Conservation (phyloP, 2,797 vertebrate species). For the Sebastes taczanowskii region DNA sequence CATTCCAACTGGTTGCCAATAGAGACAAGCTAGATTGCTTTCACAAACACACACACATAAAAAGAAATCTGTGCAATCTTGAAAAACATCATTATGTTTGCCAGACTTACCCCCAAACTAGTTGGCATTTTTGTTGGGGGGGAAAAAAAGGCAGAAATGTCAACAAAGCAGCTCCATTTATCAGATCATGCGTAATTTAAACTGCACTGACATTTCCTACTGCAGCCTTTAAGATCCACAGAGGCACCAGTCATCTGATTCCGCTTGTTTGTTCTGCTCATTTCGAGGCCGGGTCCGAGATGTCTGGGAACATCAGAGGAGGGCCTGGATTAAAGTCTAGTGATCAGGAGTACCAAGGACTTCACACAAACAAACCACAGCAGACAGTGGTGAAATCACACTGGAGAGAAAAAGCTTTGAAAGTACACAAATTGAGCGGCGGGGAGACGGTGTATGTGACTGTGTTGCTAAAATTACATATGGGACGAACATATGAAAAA, state of each 20-base stretch:
- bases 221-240: conserved; percentile 57
- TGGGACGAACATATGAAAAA: background rate
- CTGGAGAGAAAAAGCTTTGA: conserved; percentile 20
- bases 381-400: conserved; percentile 14
- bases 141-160: conserved; percentile 14
- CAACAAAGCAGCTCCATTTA: conserved; percentile 54
- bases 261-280: conserved; percentile 58
- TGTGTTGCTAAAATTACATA: conserved; percentile 18
- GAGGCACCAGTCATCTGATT: conserved; percentile 56
- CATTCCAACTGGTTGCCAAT: background rate
- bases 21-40: background rate
- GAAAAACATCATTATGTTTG: background rate
- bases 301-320: conserved; percentile 65
- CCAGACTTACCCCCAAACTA: background rate
- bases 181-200: conserved; percentile 66
- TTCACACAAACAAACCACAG: conserved; percentile 22
- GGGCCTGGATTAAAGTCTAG: conserved; percentile 58
- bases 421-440: background rate
- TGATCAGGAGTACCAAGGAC: conserved; percentile 50
- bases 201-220: conserved; percentile 69
- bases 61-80: background rate
- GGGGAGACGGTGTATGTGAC: background rate
- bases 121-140: conserved; percentile 18
- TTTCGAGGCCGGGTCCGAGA: conserved; percentile 35
- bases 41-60: background rate